These are phyloP conservation scores for Smithornis capensis DNA, from an alignment of 2,113 vertebrate species.

Conservation along the genomic window DNA sequence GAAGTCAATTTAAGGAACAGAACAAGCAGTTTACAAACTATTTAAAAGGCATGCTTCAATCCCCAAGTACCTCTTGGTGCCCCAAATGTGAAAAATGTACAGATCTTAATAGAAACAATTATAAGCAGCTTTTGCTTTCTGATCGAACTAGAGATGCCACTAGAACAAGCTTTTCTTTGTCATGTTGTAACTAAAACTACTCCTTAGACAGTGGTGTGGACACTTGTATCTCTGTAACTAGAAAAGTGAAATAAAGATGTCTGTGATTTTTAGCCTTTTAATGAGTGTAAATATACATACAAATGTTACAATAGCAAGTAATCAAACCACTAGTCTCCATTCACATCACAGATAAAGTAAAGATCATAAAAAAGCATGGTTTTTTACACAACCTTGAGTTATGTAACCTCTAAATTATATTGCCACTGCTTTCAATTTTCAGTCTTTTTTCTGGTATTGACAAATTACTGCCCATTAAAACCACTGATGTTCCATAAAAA, in stretches of 20 bases:
- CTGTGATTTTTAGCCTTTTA: neutral
- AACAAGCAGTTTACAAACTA: neutral
- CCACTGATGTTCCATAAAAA: neutral
- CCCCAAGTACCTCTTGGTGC: neutral
- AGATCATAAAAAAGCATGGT: neutral
- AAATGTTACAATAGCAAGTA: neutral
- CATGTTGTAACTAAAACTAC: neutral
- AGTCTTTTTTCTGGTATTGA: neutral
- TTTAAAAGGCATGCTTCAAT: constrained; percentile 11
- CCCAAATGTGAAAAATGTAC: neutral
- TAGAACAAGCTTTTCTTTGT: neutral
- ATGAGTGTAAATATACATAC: neutral
- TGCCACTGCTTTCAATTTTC: neutral
- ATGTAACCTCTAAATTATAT: neutral
- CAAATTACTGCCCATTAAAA: neutral
- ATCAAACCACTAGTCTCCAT: neutral
- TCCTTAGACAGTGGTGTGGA: neutral
- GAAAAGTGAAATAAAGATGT: neutral
- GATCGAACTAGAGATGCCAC: neutral
- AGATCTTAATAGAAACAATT: neutral
- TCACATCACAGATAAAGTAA: neutral
- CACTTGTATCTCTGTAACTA: neutral
- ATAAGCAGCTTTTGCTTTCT: neutral
- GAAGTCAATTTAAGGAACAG: constrained; percentile 7
- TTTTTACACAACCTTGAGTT: neutral